Base-by-base conservation (phyloP, 2,888 invertebrate genomes). In the Sclerodermus sp. region DNA sequence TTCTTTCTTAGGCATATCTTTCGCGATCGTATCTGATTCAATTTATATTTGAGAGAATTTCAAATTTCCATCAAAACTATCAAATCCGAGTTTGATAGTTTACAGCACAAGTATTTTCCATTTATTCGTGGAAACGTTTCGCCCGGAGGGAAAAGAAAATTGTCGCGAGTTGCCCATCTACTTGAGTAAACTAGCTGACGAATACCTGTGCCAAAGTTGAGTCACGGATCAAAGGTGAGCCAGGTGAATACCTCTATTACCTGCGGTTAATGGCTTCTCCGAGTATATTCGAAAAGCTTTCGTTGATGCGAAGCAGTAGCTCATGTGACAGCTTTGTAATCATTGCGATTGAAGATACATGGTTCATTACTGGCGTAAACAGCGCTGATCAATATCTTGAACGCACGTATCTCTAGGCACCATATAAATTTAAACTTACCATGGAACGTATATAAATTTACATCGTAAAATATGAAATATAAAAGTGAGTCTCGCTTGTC, bases 241-340 rank as follows among this genome's bases (percentile, higher is more conserved):
- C 39, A 45, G 57, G 55, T 73, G 70, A 73, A 74, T 70, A 64
- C 70, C 59, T 67, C 66, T 66, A 67, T 74, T 69, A 69, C 64
- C 47, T 51, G 53, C 42, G 42, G 59, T 53, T 67, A 68, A 74
- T 71, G 67, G 64, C 62, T 65, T 38, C 15, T 14, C 16, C 14
- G 4, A 4, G 38, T 14, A 10, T 5, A 38, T 12, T 14, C 38
- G 12, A 18, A 13, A 23, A 23, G 8, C 17, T 16, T 12, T n/a
- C 29, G 23, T 41, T 41, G 41, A 29, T 6, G n/a, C 12, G n/a
- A n/a, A 4, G 34, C 13, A 34, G 34, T 34, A 34, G 10, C 4
- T 4, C 12, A 23, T 23, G 23, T 23, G 8, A 23, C 34, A 4
- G 34, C 10, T 4, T 34, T 13, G 34, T 12, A 34, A n/a, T 34